Base-by-base conservation (phyloP, 1,140 invertebrate genomes). In the Pinna nobilis region DNA sequence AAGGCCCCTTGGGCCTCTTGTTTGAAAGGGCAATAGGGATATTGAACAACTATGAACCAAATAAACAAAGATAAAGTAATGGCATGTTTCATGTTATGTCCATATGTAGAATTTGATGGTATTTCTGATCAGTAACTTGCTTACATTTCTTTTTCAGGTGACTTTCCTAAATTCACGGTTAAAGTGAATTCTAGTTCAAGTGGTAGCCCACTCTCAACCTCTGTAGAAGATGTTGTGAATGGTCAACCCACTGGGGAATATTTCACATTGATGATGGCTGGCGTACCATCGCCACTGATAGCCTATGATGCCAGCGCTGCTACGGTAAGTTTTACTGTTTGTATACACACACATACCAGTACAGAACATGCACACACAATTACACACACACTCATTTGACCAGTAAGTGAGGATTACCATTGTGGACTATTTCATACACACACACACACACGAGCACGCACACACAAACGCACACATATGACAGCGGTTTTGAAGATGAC, bases 191-290 rank as follows among this genome's bases (percentile, higher is more conserved):
- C 28, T 15, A 63, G 70, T n/a, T 47, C 63, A 20, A 53, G 60
- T 28, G 57, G 65, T 18, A 65, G 63, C 18, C 57, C 50, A 41
- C 35, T 83, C 0, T 64, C 61, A 11, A 47, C 74, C 7, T 63
- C 66, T 1, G 77, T 84, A 0, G 44, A 61, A 5, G 65, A 82
- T 41, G 61, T 47, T 11, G 79, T 53, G 25, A 70, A 64, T 1
- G 82, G 82, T 28, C 66, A 68, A 23, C 63, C 80, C 1, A 81
- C 59, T 53, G 63, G 75, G 15, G 44, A 68, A 3, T 41, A 49
- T 47, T 78, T 80, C 41, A 66, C 61, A 0, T 39, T 83, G 13
- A 64, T 20, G 0, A 76, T 83, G 28, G 76, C 77, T 11, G 74
- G 66, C 25, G 39, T 78, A 2, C 57, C 75, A 15, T 77, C 82